Base-by-base conservation (phyloP, 2,888 invertebrate species). In the Emmelina monodactyla region DNA sequence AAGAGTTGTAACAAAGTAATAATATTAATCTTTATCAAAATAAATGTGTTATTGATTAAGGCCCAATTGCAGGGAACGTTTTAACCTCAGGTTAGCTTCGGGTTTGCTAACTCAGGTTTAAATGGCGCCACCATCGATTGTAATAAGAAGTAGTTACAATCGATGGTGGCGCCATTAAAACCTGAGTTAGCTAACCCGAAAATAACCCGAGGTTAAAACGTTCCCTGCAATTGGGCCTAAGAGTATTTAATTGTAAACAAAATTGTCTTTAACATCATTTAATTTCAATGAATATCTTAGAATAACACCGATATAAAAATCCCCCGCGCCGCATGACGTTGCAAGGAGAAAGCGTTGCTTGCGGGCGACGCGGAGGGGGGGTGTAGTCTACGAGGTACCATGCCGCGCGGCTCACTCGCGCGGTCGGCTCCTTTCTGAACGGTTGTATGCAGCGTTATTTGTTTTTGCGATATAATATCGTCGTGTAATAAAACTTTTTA, bases 401-500 rank as follows among this genome's bases (percentile, higher is more conserved):
- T 32, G 34, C 16, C 34, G 34, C 34, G 34, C 28, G 34, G 28
- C 28, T 28, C 28, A 28, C 7, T 4, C 28, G 28, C 28, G 28
- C n/a, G 28, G 34, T 34, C 34, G 34, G 34, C 34, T 34, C 34
- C 34, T 22, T 34, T 19, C 34, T 14, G 34, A 34, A 34, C 34
- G 22, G 30, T 34, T 34, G 34, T 19, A 34, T 34, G 16, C 34
- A 30, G 16, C 28, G 33, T 25, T 9, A 10, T 34, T 34, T 28
- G 28, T 34, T 34, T 34, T 13, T 13, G 16, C 28, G 33, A 34
- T 34, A 33, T 33, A 33, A n/a, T n/a, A n/a, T 33, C 33, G 25
- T 33, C 28, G 19, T 19, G 33, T 33, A 33, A 33, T 33, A 33
- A 11, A 22, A 33, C 33, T 22, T 33, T 15, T 32, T 5, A 6